Evolutionary conservation across 2,888 invertebrate genomes (phyloP).

Genomic region (Labia minor): DNA sequence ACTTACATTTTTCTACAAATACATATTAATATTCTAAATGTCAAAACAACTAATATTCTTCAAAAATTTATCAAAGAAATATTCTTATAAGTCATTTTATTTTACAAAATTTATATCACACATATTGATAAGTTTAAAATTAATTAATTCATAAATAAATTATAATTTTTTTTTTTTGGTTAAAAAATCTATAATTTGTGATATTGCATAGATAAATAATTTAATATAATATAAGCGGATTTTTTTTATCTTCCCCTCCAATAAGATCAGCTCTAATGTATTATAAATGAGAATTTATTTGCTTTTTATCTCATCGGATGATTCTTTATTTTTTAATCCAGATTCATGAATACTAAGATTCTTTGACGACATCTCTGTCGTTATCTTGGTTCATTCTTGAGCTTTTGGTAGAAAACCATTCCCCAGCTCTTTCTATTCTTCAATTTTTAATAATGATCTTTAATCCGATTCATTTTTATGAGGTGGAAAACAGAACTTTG

Average conservation of each 20-base stretch:
- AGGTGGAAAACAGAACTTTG: conserved; percentile 23
- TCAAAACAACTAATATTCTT: no score
- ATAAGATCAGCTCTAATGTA: conserved; percentile 4
- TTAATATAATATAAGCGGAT: no score
- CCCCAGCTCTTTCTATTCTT: background rate
- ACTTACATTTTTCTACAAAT: no score
- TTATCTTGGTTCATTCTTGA: background rate
- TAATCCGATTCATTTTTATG: conserved; percentile 24
- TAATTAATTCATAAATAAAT: no score
- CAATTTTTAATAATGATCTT: conserved; percentile 25
- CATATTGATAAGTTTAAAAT: no score
- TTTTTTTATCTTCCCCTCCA: background rate
- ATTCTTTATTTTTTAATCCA: conserved; percentile 13
- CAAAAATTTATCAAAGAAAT: no score
- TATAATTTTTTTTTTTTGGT: no score
- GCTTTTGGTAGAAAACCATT: background rate
- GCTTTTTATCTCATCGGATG: background rate
- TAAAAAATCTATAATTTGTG: no score
- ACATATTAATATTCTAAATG: no score
- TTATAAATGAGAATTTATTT: conserved; percentile 4
- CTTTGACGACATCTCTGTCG: conserved; percentile 13
- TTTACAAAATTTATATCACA: no score
- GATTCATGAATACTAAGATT: conserved; percentile 4
- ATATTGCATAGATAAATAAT: no score
- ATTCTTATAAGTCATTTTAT: no score